Evolutionary conservation across 1,140 invertebrate genomes (phyloP), one percentile per base, ranked within the genome.

Genomic region (Saxidomus purpurata): DNA sequence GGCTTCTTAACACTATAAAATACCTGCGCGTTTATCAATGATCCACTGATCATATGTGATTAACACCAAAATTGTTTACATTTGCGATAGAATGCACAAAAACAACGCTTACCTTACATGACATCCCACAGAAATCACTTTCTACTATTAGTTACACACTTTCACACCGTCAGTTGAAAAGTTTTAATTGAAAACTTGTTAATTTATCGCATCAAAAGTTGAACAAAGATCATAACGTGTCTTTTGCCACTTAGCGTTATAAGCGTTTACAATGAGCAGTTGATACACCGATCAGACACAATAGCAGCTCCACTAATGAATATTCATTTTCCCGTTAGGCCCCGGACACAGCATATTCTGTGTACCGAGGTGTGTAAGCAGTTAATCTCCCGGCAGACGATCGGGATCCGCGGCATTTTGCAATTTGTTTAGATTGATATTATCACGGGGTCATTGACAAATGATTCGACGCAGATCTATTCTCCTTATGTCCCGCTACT

Each of bases 201-300:
- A 69, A 88, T 80, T 88, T 80, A 49, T 88, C 59, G 74, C 59
- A 34, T 38, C 13, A 88, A 67, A 49, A 69, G 31, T n/a, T 38
- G 55, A 71, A 80, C 86, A 88, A 81, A 80, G 86, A 88, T 88
- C 63, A 88, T 61, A 69, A 80, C 86, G 63, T 88, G 86, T 88
- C 76, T 81, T 88, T 81, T 88, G 49, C 86, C 74, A 88, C 86
- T 88, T 80, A 81, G 86, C 59, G 55, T 69, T 88, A 81, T 80
- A 88, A 88, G 40, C 86, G 86, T 88, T 81, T 81, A 88, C 86
- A 79, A 79, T 74, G 83, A 85, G 81, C 86, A 81, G 76, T 88
- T 88, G 86, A 88, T 88, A 88, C 86, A 81, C 86, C 13, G 76
- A 69, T 67, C 71, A 55, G 74, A 88, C 76, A 88, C 86, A 88